Evolutionary conservation across 1,140 invertebrate species (phyloP).

Genomic region (Plectus sambesii): DNA sequence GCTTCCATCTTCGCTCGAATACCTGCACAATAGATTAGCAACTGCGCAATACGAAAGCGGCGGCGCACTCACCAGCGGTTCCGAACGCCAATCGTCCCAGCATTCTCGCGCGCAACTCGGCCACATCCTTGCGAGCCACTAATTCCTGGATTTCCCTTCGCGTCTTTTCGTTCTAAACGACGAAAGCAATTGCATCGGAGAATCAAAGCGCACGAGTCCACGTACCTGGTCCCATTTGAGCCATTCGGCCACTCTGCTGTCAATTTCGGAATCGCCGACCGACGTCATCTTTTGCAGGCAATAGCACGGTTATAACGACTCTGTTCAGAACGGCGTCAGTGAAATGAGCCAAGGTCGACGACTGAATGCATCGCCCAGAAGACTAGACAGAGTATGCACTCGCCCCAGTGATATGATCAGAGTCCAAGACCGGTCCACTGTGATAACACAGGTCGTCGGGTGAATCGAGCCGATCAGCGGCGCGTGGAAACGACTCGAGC

Average conservation of each 20-base stretch:
- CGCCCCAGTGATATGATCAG: too few species aligned
- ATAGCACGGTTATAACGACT: too few species aligned
- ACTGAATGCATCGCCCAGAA: too few species aligned
- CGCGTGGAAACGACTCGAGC: slow-evolving; percentile 24
- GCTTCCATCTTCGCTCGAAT: slow-evolving; percentile 78
- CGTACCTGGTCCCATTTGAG: slow-evolving; percentile 56
- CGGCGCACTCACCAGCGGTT: slow-evolving; percentile 52
- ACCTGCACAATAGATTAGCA: too few species aligned
- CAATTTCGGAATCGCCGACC: slow-evolving; percentile 43
- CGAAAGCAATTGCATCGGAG: slow-evolving; percentile 13
- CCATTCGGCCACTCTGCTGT: slow-evolving; percentile 56
- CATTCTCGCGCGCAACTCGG: slow-evolving; percentile 51
- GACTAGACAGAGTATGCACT: too few species aligned
- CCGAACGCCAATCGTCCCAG: slow-evolving; percentile 79
- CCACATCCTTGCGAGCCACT: slow-evolving; percentile 49
- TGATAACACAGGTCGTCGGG: too few species aligned
- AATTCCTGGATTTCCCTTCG: slow-evolving; percentile 52
- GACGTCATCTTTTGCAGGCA: too few species aligned
- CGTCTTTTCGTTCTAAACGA: slow-evolving; percentile 50
- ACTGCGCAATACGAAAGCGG: slow-evolving; percentile 1
- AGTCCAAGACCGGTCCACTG: too few species aligned
- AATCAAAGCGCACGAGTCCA: not conserved
- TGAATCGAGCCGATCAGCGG: too few species aligned
- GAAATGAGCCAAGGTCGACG: too few species aligned
- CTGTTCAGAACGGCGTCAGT: too few species aligned